These are phyloP conservation scores for Anorthoa munda DNA, from an alignment of 2,888 invertebrate genomes.

Conservation along the genomic window DNA sequence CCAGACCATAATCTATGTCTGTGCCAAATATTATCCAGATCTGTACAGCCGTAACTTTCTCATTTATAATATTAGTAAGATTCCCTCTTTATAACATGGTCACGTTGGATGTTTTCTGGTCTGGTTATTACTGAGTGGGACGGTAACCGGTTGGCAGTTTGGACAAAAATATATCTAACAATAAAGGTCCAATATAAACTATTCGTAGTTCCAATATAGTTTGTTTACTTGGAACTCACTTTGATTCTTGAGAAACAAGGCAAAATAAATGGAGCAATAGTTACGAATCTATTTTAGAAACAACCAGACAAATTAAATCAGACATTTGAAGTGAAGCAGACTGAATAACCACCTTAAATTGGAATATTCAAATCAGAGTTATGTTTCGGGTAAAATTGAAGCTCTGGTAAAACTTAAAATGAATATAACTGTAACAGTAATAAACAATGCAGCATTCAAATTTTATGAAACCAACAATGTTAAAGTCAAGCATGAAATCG, in stretches of 20 bases:
- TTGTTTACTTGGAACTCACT: not conserved
- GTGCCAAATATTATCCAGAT: too few species aligned
- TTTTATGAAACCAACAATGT: not conserved
- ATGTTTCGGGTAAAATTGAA: not conserved
- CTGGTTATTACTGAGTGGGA: not conserved
- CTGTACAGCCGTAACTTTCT: too few species aligned
- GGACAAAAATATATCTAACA: conserved; percentile 2
- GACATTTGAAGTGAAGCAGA: not conserved
- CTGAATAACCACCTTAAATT: not conserved
- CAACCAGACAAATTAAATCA: not conserved
- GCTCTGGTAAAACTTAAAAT: not conserved
- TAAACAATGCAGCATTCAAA: conserved; percentile 10
- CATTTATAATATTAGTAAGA: too few species aligned
- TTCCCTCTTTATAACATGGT: conserved; percentile 29
- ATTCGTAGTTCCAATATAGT: not conserved
- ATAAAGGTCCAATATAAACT: not conserved
- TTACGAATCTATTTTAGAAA: not conserved
- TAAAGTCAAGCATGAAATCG: not conserved
- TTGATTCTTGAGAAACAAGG: not conserved
- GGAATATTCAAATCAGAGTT: not conserved
- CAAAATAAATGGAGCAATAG: not conserved
- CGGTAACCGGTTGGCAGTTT: not conserved
- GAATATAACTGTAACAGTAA: not conserved
- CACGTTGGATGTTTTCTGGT: not conserved
- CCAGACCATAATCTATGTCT: too few species aligned